Conservation (phyloP, 2,113 vertebrate species). For the Verasper variegatus region DNA sequence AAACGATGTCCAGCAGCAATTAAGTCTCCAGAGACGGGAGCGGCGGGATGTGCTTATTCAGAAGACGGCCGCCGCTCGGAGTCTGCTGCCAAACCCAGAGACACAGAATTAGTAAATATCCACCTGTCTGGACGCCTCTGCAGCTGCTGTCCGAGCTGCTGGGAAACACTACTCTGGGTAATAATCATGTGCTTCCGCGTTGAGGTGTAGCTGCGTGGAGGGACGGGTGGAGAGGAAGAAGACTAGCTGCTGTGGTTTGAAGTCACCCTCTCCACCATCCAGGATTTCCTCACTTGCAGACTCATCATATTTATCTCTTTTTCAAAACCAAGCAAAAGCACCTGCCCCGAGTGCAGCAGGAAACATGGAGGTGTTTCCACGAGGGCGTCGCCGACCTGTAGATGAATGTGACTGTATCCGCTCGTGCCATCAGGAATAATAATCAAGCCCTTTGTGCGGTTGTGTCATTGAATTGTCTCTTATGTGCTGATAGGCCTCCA, state of each 20-base stretch:
- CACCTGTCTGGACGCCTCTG: conserved; percentile 44
- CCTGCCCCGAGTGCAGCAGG: no score
- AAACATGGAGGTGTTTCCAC: neutral
- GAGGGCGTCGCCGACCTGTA: neutral
- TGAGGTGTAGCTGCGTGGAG: neutral
- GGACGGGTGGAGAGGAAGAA: conserved; percentile 30
- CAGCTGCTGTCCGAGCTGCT: conserved; percentile 38
- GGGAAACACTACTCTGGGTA: conserved; percentile 22
- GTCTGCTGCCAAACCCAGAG: conserved; percentile 29
- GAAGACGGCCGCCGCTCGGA: conserved; percentile 2
- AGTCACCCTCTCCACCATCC: neutral
- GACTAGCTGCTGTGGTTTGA: conserved; percentile 30
- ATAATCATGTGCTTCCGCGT: conserved; percentile 41
- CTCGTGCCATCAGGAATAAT: neutral
- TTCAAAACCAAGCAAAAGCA: no score
- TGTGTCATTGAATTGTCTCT: conserved; percentile 67
- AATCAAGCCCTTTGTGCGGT: conserved; percentile 41
- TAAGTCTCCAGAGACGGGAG: conserved; percentile 51
- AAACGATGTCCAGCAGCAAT: conserved; percentile 60
- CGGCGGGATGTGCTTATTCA: conserved; percentile 45
- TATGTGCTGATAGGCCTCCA: conserved; percentile 38
- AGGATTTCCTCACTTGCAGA: conserved; percentile 21
- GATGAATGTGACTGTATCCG: neutral
- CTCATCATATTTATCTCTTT: conserved; percentile 9
- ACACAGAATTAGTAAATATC: conserved; percentile 48